Evolutionary conservation across 2,888 invertebrate genomes (phyloP).

Genomic region (Dromius quadrimaculatus): DNA sequence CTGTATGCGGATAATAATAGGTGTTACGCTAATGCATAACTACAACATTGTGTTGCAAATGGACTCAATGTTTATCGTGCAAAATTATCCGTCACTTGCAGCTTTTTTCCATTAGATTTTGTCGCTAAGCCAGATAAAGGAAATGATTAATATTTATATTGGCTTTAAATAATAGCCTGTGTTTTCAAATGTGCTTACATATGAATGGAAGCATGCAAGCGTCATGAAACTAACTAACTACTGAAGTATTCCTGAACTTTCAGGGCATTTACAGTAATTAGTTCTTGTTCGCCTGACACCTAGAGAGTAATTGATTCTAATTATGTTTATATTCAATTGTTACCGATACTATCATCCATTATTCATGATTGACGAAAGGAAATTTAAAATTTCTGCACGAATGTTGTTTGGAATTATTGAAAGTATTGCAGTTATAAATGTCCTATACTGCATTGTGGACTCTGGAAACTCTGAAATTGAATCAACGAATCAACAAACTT

Average conservation of each 20-base stretch:
- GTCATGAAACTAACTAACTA: conserved; percentile 14
- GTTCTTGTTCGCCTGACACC: background rate
- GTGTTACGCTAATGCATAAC: conserved; percentile 38
- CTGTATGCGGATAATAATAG: conserved; percentile 35
- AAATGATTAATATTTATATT: conserved; percentile 41
- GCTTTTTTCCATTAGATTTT: conserved; percentile 39
- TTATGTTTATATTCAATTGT: too few species aligned
- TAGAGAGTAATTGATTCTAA: background rate
- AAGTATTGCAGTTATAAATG: too few species aligned
- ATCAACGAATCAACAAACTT: too few species aligned
- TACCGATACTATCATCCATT: too few species aligned
- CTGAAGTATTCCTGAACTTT: background rate
- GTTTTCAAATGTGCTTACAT: conserved; percentile 24
- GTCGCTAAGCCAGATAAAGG: conserved; percentile 15
- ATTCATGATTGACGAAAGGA: too few species aligned
- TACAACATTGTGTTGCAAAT: conserved; percentile 42
- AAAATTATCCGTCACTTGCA: conserved; percentile 28
- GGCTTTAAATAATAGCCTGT: conserved; percentile 36
- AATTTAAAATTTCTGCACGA: too few species aligned
- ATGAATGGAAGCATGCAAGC: conserved; percentile 12
- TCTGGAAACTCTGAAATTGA: too few species aligned
- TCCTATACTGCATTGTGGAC: too few species aligned
- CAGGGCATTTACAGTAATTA: background rate
- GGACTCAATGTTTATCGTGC: conserved; percentile 27
- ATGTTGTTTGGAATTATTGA: too few species aligned